Evolutionary conservation across 1,140 invertebrate species (phyloP), one percentile per base, ranked within the genome.

Genomic region (Tetragnatha versicolor): DNA sequence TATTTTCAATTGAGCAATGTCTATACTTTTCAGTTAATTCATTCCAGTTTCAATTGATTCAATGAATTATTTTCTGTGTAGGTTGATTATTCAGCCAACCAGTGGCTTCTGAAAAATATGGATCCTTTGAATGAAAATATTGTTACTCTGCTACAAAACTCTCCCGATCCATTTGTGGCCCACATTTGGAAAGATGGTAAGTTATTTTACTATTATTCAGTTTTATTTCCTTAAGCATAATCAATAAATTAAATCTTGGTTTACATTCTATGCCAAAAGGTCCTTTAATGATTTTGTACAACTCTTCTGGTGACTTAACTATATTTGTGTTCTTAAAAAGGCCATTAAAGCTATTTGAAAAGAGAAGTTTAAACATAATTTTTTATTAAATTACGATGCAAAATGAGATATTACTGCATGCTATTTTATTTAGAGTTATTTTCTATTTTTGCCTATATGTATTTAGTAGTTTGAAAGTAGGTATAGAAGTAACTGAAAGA

Each of bases 21-120:
- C n/a, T n/a, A n/a, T n/a, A n/a, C n/a, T n/a, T n/a, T n/a, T n/a
- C n/a, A n/a, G n/a, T n/a, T n/a, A n/a, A n/a, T n/a, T n/a, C n/a
- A n/a, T n/a, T n/a, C n/a, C n/a, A n/a, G n/a, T n/a, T n/a, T 42
- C 17, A 42, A 7, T 6, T 42, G 14, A 42, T 39, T 63, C 37
- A 63, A 35, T 63, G 47, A 0, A 31, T 31, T 42, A 33, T 66
- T 37, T 80, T 68, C 63, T 58, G 80, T 7, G 22, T 81, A 90
- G 85, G 91, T 99, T 17, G 97, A 99, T 86, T 99, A 99, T 86
- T 96, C 93, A 17, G 96, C 96, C 0, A 91, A 91, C n/a, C 92
- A 98, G 84, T 99, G 98, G 98, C 86, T 99, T 35, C 98, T 98
- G 94, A 99, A 99, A 89, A 99, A 99, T 86, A 99, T 99, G 98